These are phyloP conservation scores for Asarcornis scutulata DNA, from an alignment of 2,113 vertebrate species.

Conservation along the genomic window DNA sequence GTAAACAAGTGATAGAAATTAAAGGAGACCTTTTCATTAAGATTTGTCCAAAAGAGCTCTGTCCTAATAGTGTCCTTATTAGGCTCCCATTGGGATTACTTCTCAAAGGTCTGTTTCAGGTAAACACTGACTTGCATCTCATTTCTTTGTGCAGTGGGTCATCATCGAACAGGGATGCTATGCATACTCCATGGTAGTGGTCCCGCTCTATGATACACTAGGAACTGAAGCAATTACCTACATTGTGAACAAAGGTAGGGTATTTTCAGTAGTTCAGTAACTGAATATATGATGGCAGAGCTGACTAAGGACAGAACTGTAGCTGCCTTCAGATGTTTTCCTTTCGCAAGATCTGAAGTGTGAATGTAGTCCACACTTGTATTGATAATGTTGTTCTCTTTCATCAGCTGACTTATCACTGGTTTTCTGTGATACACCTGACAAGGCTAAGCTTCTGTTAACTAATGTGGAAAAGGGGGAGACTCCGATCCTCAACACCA, in stretches of 20 bases:
- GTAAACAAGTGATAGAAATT: neutral
- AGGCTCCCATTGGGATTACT: neutral
- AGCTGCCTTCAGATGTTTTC: neutral
- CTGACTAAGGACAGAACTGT: neutral
- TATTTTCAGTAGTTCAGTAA: neutral
- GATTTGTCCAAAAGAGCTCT: neutral
- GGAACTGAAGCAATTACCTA: slow-evolving; percentile 88
- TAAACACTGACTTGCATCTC: neutral
- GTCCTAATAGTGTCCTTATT: neutral
- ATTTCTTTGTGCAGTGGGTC: slow-evolving; percentile 84
- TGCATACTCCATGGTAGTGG: slow-evolving; percentile 89
- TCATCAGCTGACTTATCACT: slow-evolving; percentile 82
- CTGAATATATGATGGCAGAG: neutral
- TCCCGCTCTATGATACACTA: slow-evolving; percentile 96
- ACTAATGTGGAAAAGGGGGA: slow-evolving; percentile 79
- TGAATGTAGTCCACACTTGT: neutral
- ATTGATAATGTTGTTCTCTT: neutral
- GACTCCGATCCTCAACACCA: slow-evolving; percentile 77
- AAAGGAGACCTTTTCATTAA: neutral
- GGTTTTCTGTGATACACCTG: slow-evolving; percentile 89
- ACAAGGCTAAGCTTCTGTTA: slow-evolving; percentile 87
- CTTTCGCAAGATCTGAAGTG: neutral
- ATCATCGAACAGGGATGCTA: slow-evolving; percentile 93
- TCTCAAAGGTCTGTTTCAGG: neutral
- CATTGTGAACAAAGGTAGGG: slow-evolving; percentile 90